These are phyloP conservation scores for Bugula neritina DNA, from an alignment of 2,888 invertebrate species.

Conservation along the genomic window DNA sequence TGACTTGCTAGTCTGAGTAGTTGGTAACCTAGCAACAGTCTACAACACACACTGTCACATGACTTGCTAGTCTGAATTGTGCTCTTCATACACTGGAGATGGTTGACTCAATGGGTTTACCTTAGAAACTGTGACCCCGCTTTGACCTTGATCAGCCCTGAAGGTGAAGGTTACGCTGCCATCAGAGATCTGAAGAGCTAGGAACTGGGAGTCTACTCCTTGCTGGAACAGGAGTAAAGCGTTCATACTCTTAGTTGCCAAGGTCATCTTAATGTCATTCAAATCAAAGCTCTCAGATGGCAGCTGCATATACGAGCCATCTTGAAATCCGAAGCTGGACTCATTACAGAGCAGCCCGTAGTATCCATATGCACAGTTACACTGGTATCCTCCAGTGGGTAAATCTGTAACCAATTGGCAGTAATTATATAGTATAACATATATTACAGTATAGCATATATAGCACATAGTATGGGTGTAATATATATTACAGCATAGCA, in stretches of 20 bases:
- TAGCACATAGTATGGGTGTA: no score
- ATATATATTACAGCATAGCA: no score
- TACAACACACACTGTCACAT: no score
- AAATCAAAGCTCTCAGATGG: slow-evolving; percentile 71
- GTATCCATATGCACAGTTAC: slow-evolving; percentile 73
- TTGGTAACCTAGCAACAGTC: no score
- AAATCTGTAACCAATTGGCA: no score
- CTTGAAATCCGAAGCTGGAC: slow-evolving; percentile 80
- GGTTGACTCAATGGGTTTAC: no score
- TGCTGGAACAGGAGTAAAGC: slow-evolving; percentile 85
- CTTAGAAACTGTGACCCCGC: slow-evolving; percentile 10
- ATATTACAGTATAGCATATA: no score
- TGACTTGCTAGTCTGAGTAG: no score
- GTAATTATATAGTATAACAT: no score
- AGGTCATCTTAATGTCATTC: slow-evolving; percentile 82
- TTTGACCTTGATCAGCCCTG: slow-evolving; percentile 55
- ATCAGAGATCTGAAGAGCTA: slow-evolving; percentile 78
- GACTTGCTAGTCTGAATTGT: no score
- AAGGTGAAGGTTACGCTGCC: slow-evolving; percentile 83
- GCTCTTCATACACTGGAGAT: no score
- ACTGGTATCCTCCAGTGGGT: slow-evolving; percentile 60
- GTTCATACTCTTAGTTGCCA: slow-evolving; percentile 78
- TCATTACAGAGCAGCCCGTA: slow-evolving; percentile 87
- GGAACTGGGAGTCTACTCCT: slow-evolving; percentile 78
- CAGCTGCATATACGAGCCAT: slow-evolving; percentile 83